These are phyloP conservation scores for Drosophila azteca DNA, from an alignment of 1,140 invertebrate species.

Conservation along the genomic window DNA sequence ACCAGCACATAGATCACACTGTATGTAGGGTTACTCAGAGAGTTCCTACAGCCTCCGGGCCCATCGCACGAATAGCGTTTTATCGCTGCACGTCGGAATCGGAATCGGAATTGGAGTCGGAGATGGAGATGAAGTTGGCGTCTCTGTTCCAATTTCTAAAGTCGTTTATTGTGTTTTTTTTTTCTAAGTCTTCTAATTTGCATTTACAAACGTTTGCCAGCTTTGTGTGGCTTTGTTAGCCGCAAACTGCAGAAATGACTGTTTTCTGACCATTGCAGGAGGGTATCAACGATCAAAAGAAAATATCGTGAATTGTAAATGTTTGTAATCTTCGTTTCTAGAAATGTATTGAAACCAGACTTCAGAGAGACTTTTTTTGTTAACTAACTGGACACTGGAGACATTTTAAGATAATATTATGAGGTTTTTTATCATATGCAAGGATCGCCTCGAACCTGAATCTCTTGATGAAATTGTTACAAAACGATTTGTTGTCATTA, in stretches of 20 bases:
- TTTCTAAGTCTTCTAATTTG: conserved; percentile 57
- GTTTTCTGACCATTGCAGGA: not conserved
- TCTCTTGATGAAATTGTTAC: too few relatives aligned
- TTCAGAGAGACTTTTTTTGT: too few relatives aligned
- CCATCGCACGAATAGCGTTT: conserved; percentile 59
- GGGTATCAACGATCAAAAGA: conserved; percentile 11
- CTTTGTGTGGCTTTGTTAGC: conserved; percentile 6
- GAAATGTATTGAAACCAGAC: too few relatives aligned
- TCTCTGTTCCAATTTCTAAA: conserved; percentile 56
- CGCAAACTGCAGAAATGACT: too few relatives aligned
- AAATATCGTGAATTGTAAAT: too few relatives aligned
- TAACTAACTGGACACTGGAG: too few relatives aligned
- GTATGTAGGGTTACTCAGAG: conserved; percentile 4
- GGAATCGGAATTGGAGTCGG: conserved; percentile 3
- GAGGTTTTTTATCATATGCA: too few relatives aligned
- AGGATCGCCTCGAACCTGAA: too few relatives aligned
- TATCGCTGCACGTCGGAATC: conserved; percentile 43
- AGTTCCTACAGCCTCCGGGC: conserved; percentile 42
- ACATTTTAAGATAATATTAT: too few relatives aligned
- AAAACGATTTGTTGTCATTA: too few relatives aligned
- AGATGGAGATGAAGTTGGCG: conserved; percentile 1
- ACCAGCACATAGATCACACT: conserved; percentile 45
- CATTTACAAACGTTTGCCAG: conserved; percentile 49
- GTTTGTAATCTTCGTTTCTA: too few relatives aligned
- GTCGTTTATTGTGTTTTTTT: conserved; percentile 24